phyloP scores from a whole-genome alignment of 2,888 invertebrate genomes.

The Exephanes ischioxanthus region DNA sequence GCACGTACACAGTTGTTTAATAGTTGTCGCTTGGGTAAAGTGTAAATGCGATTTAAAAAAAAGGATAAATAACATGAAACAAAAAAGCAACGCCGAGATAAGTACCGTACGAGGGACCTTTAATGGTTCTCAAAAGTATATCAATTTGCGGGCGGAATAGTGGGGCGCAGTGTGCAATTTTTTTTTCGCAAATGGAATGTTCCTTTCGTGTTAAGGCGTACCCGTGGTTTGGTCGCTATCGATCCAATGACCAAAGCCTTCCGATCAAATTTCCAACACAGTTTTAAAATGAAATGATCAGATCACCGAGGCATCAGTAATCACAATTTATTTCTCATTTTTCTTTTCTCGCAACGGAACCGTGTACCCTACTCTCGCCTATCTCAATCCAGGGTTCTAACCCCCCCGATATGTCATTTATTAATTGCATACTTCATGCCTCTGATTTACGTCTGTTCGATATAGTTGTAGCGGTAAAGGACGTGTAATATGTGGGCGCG shows the following conservation, averaged over 20 bases:
- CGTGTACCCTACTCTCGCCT: background rate
- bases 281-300: background rate
- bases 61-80: background rate
- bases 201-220: background rate
- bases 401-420: background rate
- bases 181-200: background rate
- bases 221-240: background rate
- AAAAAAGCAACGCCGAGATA: background rate
- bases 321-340: background rate
- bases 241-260: background rate
- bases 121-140: conserved; percentile 10
- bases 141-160: background rate
- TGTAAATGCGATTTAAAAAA: conserved; percentile 17
- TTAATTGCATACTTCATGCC: conserved; percentile 17
- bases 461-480: background rate
- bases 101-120: conserved; percentile 8
- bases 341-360: background rate
- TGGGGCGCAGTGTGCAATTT: no score
- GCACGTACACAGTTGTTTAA: conserved; percentile 3
- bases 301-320: background rate
- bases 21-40: background rate
- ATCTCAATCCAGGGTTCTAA: conserved; percentile 1
- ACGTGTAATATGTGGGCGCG: conserved; percentile 39
- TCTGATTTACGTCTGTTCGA: background rate
- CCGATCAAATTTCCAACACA: background rate